Evolutionary conservation across 2,113 vertebrate species (phyloP).

Genomic region (Ptyas mucosa): DNA sequence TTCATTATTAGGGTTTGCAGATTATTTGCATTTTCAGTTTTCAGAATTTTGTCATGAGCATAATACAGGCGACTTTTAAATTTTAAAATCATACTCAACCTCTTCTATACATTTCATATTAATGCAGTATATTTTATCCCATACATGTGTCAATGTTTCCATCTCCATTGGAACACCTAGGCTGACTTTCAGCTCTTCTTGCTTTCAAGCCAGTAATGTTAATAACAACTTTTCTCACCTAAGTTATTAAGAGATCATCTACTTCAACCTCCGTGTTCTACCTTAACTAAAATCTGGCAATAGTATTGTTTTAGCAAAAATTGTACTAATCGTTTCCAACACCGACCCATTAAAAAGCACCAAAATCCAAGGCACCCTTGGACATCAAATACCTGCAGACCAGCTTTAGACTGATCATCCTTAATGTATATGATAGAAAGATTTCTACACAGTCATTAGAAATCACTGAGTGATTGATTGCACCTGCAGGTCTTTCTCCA

Average conservation of each 20-base stretch:
- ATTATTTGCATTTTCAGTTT: background rate
- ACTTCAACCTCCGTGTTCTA: slow-evolving; percentile 40
- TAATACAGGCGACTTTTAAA: background rate
- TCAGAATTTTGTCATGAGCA: background rate
- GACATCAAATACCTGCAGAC: background rate
- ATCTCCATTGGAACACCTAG: background rate
- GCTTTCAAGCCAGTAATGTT: slow-evolving; percentile 34
- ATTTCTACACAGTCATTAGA: slow-evolving; percentile 14
- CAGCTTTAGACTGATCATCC: slow-evolving; percentile 13
- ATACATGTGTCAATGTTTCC: slow-evolving; percentile 21
- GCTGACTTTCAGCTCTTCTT: slow-evolving; percentile 12
- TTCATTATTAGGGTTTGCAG: background rate
- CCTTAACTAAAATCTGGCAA: slow-evolving; percentile 48
- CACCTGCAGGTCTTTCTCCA: slow-evolving; percentile 20
- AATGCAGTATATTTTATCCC: background rate
- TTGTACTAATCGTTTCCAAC: slow-evolving; percentile 34
- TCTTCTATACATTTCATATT: background rate
- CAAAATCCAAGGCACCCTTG: background rate
- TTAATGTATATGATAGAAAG: slow-evolving; percentile 9
- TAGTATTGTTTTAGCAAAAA: slow-evolving; percentile 27
- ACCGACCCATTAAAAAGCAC: background rate
- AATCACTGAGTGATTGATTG: slow-evolving; percentile 21
- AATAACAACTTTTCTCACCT: slow-evolving; percentile 50
- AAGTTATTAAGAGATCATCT: slow-evolving; percentile 40
- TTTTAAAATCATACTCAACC: background rate